Base-by-base conservation (phyloP, 2,113 vertebrate genomes). In the Scopus umbretta region DNA sequence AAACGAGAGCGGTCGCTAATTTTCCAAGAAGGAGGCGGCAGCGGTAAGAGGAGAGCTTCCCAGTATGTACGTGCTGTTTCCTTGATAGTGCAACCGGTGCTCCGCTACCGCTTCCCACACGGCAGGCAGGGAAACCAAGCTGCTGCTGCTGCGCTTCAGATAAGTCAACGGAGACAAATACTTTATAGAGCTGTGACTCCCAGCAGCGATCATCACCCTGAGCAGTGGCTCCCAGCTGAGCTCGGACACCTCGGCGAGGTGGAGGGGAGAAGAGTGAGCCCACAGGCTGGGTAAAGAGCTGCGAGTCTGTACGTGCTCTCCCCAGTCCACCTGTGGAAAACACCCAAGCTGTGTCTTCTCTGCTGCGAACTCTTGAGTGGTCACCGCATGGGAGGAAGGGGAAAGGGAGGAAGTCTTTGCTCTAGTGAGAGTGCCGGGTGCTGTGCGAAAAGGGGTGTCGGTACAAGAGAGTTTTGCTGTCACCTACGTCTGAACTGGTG, bases 1-100 rank as follows among this genome's bases (percentile, higher is more conserved):
- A 63, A 82, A 22, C 6, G 9, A 19, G 43, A 18, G 22, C 2
- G 34, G 52, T 47, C 1, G 11, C 14, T 36, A 4, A 38, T 93
- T 71, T 78, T 88, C 38, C 27, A 22, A 63, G 40, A 62, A 8
- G 81, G 53, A 70, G 67, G n/a, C 1, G 3, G 38, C 49, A 20
- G 32, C 1, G 1, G 26, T n/a, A 32, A 19, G 71, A 82, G 43
- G 50, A 62, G n/a, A 58, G 14, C 42, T 43, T 0, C 1, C 49
- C n/a, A 36, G 7, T 65, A 7, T 0, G 0, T 36, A 13, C 0
- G 0, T 1, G 2, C n/a, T 7, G 9, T 27, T 70, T n/a, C 50
- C 38, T 71, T 66, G 19, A 7, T 12, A 36, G 15, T 0, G 1
- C 43, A 22, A 29, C 43, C 1, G 7, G 42, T 29, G 11, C 29